These are phyloP conservation scores for Pyxicephalus adspersus DNA, from an alignment of 2,113 vertebrate species.

Conservation along the genomic window DNA sequence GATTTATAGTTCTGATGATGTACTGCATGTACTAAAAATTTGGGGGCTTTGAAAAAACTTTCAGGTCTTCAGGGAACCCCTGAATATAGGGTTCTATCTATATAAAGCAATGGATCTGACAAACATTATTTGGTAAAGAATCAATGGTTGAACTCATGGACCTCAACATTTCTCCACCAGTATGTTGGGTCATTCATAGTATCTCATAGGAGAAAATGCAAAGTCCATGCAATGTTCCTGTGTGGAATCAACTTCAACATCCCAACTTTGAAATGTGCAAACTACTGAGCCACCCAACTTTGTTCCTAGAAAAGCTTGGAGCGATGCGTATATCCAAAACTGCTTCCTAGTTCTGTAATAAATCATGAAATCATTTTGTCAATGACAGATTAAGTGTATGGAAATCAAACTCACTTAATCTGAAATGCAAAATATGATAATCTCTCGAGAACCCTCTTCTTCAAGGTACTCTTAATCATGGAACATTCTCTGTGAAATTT, in stretches of 20 bases:
- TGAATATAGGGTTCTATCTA: no score
- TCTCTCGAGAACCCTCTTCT: not conserved
- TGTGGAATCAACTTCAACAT: not conserved
- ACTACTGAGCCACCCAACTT: not conserved
- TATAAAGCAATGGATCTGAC: no score
- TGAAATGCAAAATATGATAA: conserved; percentile 43
- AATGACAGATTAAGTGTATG: conserved; percentile 2
- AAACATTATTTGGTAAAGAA: no score
- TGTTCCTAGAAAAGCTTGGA: not conserved
- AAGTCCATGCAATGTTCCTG: not conserved
- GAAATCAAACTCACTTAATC: conserved; percentile 40
- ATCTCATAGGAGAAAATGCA: no score
- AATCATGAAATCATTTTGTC: conserved; percentile 39
- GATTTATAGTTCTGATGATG: no score
- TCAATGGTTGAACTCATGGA: no score
- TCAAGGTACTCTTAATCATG: conserved; percentile 8
- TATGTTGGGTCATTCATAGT: no score
- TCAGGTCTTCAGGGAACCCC: no score
- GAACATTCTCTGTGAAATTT: conserved; percentile 41
- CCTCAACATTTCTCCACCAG: no score
- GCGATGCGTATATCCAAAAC: conserved; percentile 14
- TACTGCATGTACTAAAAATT: no score
- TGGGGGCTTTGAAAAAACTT: no score
- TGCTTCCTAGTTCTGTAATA: conserved; percentile 4
- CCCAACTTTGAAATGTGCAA: no score